Evolutionary conservation across 2,113 vertebrate species (phyloP).

Genomic region (Rynchops niger): DNA sequence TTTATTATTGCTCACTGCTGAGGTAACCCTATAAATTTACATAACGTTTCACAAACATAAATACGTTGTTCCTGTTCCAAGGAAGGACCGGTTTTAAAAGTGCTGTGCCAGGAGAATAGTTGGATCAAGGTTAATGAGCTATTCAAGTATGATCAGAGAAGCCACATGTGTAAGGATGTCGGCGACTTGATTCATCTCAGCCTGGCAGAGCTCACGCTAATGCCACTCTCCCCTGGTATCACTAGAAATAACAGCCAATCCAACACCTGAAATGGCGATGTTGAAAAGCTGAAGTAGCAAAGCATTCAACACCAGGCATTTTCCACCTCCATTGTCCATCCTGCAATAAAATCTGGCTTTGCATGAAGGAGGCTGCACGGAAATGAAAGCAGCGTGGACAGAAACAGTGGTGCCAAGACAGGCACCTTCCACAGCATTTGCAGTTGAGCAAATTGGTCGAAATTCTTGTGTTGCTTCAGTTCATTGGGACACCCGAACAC

Average conservation of each 20-base stretch:
- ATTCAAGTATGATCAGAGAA: not conserved
- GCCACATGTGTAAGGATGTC: not conserved
- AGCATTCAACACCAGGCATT: not conserved
- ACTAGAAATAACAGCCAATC: not conserved
- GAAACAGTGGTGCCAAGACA: not conserved
- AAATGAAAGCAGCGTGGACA: not conserved
- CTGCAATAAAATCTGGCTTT: not conserved
- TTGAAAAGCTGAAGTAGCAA: not conserved
- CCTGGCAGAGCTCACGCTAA: not conserved
- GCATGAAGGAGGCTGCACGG: not conserved
- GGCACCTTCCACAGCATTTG: not conserved
- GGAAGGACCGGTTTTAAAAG: not conserved
- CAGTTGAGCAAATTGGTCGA: not conserved
- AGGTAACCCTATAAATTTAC: not conserved
- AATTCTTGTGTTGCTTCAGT: not conserved
- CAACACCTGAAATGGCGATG: not conserved
- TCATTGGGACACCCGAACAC: not conserved
- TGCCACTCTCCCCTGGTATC: not conserved
- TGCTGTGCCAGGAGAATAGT: not conserved
- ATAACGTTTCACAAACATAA: not conserved
- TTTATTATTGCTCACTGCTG: not conserved
- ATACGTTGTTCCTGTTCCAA: not conserved
- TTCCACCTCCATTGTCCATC: not conserved
- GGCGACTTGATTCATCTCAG: not conserved
- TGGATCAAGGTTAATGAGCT: not conserved